phyloP scores from a whole-genome alignment of 2,113 vertebrate genomes.

The Anas platyrhynchos region DNA sequence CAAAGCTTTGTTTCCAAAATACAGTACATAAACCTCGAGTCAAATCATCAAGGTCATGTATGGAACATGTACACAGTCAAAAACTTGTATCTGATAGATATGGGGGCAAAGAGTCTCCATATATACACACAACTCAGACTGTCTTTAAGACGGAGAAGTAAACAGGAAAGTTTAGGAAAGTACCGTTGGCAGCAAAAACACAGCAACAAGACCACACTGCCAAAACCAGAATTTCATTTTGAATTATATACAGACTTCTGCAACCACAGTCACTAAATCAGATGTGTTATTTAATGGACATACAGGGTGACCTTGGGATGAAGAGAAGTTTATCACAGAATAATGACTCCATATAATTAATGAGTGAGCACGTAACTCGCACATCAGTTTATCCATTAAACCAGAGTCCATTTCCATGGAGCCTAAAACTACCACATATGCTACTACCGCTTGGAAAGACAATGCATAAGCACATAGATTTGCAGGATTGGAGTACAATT shows the following conservation, averaged over 20 bases:
- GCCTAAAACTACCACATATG: not conserved
- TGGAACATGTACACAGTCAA: not conserved
- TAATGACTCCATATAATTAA: not conserved
- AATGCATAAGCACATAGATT: not conserved
- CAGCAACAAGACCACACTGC: not conserved
- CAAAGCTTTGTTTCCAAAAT: not conserved
- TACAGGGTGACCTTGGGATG: not conserved
- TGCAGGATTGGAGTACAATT: not conserved
- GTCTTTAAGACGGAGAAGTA: not conserved
- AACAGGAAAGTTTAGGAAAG: not conserved
- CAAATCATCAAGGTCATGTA: not conserved
- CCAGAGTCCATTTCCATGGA: not conserved
- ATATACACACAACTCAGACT: not conserved
- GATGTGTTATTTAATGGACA: not conserved
- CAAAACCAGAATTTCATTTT: not conserved
- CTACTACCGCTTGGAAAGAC: not conserved
- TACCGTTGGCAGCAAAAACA: not conserved
- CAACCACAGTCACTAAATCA: not conserved
- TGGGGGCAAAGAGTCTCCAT: not conserved
- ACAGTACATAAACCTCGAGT: not conserved
- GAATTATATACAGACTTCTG: not conserved
- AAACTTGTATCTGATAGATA: not conserved
- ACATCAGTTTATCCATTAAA: not conserved
- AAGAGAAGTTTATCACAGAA: not conserved
- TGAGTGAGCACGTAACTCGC: not conserved